Evolutionary conservation across 1,140 invertebrate species (phyloP), one percentile per base, ranked within the genome.

Genomic region (Lasioglossum albipes): DNA sequence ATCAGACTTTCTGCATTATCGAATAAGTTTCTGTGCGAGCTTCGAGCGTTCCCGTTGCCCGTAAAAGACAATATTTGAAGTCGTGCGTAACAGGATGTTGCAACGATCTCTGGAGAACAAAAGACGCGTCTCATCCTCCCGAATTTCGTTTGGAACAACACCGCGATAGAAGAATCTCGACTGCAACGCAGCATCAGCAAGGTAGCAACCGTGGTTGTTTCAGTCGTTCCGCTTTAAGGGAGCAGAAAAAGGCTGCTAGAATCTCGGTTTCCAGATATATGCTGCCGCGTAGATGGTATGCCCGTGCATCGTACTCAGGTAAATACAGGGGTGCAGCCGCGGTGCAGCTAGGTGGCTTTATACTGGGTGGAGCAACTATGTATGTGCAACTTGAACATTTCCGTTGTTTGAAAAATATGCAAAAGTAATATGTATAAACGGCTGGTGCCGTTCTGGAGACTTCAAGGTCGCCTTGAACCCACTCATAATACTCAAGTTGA

Each of bases 211-310:
- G 22, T 42, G 10, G 18, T 66, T 49, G 45, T 68, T 57, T 54
- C 69, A 6, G 10, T 41, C 27, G 78, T 57, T 77, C 75, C 42
- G 54, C 54, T 77, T 77, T 77, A 77, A 70, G 66, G 62, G 62
- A 20, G 18, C 7, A 2, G 16, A 62, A 77, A 70, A 49, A 70
- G 66, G 41, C 27, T 10, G 57, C 12, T 20, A 16, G 27, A 77
- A 77, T 77, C 75, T 69, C 75, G 67, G 75, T 69, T 77, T 77
- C 66, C 66, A 77, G 75, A 67, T 66, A 20, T 62, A 52, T 16
- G 57, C 75, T 69, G 66, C 61, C 75, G 10, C 41, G 16, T 27
- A 70, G 54, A 77, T 70, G 49, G 49, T 27, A 77, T 62, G 68
- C 54, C 57, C 16, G 66, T 12, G n/a, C 41, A 61, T 62, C 52